These are phyloP conservation scores for Channa argus DNA, from an alignment of 2,113 vertebrate genomes.

Conservation along the genomic window DNA sequence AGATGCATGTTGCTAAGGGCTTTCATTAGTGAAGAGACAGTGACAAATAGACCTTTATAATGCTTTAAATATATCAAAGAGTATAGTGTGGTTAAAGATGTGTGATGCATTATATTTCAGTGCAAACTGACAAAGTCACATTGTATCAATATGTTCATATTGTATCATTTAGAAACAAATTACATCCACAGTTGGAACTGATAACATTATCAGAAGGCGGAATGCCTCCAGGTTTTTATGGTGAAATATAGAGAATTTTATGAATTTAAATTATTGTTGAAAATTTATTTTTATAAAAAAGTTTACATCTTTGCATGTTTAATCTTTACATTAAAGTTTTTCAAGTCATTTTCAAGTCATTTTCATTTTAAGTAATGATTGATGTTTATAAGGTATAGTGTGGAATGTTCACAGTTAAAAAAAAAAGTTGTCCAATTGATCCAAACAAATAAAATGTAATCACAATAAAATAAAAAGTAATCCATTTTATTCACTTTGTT, in stretches of 20 bases:
- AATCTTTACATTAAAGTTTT: not conserved
- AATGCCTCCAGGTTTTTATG: not conserved
- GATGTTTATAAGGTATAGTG: no score
- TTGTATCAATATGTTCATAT: no score
- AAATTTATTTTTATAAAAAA: not conserved
- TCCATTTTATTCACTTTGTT: not conserved
- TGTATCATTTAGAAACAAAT: no score
- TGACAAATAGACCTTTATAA: slow-evolving; percentile 7
- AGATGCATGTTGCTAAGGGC: slow-evolving; percentile 39
- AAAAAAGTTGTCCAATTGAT: no score
- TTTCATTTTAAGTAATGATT: no score
- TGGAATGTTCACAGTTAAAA: no score
- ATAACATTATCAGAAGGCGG: not conserved
- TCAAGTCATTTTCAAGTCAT: no score
- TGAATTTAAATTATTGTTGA: not conserved
- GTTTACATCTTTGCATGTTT: not conserved
- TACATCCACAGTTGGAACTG: not conserved
- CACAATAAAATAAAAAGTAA: not conserved
- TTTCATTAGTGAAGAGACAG: slow-evolving; percentile 23
- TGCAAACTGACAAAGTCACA: no score
- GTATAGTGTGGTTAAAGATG: not conserved
- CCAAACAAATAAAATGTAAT: no score
- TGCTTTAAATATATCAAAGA: slow-evolving; percentile 11
- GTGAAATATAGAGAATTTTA: no score
- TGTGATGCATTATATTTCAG: no score